A percentile compares a stretch with the other conserved stretches of the same genome.
phyloP scores from a whole-genome alignment of 2,113 vertebrate species.

The Brachypodius melanocephalos region DNA sequence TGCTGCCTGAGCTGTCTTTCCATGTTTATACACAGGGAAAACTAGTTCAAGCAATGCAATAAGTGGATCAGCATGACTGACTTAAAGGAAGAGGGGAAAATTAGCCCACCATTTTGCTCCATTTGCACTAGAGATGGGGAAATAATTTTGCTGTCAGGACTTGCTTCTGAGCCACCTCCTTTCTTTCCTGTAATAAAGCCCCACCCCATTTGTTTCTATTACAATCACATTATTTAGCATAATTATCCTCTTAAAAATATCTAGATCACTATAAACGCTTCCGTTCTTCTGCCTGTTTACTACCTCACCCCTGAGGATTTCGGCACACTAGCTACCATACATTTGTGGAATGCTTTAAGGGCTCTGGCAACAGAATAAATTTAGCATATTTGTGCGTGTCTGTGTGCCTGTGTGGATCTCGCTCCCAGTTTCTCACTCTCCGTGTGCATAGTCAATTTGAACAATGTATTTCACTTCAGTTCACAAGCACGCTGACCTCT shows the following conservation, averaged over 20 bases:
- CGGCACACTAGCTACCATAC: neutral
- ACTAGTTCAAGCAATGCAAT: conserved; percentile 58
- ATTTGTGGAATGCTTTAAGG: conserved; percentile 4
- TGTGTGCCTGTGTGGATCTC: neutral
- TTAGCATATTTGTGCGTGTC: neutral
- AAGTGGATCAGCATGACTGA: conserved; percentile 54
- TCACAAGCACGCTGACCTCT: conserved; percentile 54
- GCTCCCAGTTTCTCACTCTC: conserved; percentile 10
- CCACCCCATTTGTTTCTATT: conserved; percentile 39
- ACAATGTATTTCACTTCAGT: conserved; percentile 63
- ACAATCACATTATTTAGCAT: conserved; percentile 48
- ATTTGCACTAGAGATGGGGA: conserved; percentile 47
- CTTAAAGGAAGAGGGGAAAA: conserved; percentile 41
- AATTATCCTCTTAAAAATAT: conserved; percentile 48
- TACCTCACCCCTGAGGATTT: conserved; percentile 32
- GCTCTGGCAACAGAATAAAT: neutral
- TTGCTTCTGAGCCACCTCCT: conserved; percentile 36
- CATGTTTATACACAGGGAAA: conserved; percentile 58
- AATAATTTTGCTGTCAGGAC: conserved; percentile 58
- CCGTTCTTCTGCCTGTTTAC: conserved; percentile 13
- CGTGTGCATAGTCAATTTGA: neutral
- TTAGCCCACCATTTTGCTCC: conserved; percentile 41
- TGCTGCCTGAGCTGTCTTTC: conserved; percentile 53
- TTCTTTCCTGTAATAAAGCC: conserved; percentile 54
- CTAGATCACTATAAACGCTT: conserved; percentile 8